Conservation (phyloP, 92 coral and sea anemone genomes). For the Ricordea florida region DNA sequence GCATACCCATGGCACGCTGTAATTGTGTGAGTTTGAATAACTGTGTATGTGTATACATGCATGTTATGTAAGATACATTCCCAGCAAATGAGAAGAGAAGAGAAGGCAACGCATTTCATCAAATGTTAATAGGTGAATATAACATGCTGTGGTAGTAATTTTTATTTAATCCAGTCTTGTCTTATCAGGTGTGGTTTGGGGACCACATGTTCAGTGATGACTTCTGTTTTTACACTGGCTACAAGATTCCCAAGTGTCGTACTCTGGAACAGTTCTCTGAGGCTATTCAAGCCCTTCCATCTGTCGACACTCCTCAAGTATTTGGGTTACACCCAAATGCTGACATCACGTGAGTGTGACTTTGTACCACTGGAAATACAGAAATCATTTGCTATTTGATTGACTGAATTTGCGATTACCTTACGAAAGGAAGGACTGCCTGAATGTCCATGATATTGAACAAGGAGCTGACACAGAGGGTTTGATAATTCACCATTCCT, state of each 20-base stretch:
- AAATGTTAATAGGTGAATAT: not conserved
- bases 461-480: too few relatives aligned
- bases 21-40: too few relatives aligned
- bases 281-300: conserved; percentile 82
- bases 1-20: too few relatives aligned
- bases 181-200: conserved; percentile 84
- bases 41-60: too few relatives aligned
- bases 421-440: too few relatives aligned
- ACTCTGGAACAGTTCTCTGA: conserved; percentile 80
- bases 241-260: conserved; percentile 82
- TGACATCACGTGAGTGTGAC: conserved; percentile 78
- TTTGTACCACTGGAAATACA: too few relatives aligned
- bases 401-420: not conserved
- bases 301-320: conserved; percentile 89
- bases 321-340: conserved; percentile 92
- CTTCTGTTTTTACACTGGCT: conserved; percentile 85
- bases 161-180: not conserved
- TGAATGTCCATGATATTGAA: too few relatives aligned
- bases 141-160: not conserved
- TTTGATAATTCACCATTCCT: too few relatives aligned
- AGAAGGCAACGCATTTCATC: not conserved
- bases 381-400: not conserved
- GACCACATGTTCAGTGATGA: conserved; percentile 86
- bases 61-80: too few relatives aligned
- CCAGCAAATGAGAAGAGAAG: too few relatives aligned